Evolutionary conservation across 2,888 invertebrate species (phyloP).

Genomic region (Drosophila tanythrix): DNA sequence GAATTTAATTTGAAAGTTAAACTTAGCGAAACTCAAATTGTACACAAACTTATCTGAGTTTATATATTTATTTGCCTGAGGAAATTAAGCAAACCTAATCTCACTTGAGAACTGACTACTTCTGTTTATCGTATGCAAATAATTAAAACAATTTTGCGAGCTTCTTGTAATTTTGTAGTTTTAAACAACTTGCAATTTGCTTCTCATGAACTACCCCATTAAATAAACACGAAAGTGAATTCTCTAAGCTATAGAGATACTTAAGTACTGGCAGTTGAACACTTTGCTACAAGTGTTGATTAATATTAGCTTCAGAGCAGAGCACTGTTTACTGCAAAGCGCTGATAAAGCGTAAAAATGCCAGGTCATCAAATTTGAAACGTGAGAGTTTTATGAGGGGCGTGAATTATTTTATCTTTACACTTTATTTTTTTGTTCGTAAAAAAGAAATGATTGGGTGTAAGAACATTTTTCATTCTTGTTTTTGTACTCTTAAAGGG

Average conservation of each 20-base stretch:
- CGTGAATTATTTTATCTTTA: constrained; percentile 15
- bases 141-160: constrained; percentile 9
- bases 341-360: constrained; percentile 62
- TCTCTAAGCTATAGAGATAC: constrained; percentile 1
- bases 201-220: constrained; percentile 17
- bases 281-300: constrained; percentile 20
- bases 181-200: constrained; percentile 34
- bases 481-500: neutral
- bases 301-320: constrained; percentile 33
- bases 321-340: constrained; percentile 29
- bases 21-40: neutral
- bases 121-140: constrained; percentile 31
- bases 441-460: constrained; percentile 27
- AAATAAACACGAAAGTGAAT: constrained; percentile 21
- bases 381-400: constrained; percentile 53
- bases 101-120: constrained; percentile 6
- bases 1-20: neutral
- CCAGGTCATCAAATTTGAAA: constrained; percentile 54
- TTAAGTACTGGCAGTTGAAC: neutral
- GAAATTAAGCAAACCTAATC: constrained; percentile 3
- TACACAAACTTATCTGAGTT: neutral
- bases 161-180: constrained; percentile 5
- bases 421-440: constrained; percentile 5
- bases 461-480: constrained; percentile 32
- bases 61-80: constrained; percentile 2